A percentile compares a stretch with the other conserved stretches of the same genome.
Evolutionary conservation across 2,113 vertebrate genomes (phyloP).

Genomic region (Bostrychus sinensis): DNA sequence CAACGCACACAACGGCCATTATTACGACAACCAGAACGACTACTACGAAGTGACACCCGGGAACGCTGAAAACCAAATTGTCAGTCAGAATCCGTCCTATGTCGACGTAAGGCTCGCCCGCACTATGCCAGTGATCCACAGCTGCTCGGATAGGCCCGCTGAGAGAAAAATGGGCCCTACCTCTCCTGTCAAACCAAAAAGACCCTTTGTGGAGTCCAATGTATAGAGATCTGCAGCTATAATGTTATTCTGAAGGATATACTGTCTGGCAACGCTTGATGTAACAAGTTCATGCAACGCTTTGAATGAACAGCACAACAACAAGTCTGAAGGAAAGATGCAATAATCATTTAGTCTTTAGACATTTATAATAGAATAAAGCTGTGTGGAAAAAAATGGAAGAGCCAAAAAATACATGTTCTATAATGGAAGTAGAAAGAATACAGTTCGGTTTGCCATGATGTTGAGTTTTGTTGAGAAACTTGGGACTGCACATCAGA

Average conservation of each 20-base stretch:
- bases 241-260: neutral
- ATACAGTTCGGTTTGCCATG: neutral
- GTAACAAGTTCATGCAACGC: neutral
- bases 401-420: neutral
- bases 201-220: conserved; percentile 99
- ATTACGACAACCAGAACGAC: conserved; percentile 86
- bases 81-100: conserved; percentile 87
- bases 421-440: neutral
- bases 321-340: conserved; percentile 3
- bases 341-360: neutral
- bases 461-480: neutral
- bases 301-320: neutral
- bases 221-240: conserved; percentile 76
- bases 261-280: conserved; percentile 1
- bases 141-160: conserved; percentile 90
- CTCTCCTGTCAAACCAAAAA: conserved; percentile 99
- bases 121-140: conserved; percentile 90
- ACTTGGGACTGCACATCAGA: neutral
- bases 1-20: conserved; percentile 94
- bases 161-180: conserved; percentile 86
- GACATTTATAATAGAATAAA: neutral
- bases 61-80: conserved; percentile 84
- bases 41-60: conserved; percentile 69
- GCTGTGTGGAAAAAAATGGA: neutral
- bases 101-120: conserved; percentile 91